Base-by-base conservation (phyloP, 2,888 invertebrate genomes). In the Cerastis rubricosa region DNA sequence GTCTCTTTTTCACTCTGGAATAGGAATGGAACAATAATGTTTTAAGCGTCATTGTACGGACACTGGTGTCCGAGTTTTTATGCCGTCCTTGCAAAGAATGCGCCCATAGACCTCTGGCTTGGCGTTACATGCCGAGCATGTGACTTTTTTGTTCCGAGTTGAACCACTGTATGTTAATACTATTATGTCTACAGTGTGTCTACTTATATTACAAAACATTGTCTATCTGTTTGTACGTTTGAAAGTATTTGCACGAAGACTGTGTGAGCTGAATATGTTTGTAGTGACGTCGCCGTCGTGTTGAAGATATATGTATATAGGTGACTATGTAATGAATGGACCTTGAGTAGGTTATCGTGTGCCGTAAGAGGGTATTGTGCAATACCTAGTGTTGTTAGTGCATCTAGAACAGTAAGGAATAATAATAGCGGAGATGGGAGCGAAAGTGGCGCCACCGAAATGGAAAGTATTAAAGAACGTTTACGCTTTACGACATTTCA, bases 241-340 rank as follows among this genome's bases (percentile, higher is more conserved):
- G 12, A 51, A 64, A 79, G 63, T 74, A 68, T 79, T 79, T 79
- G 67, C 79, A 73, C 73, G 47, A 6, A 45, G 29, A 17, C 43
- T 29, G 7, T 22, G 71, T 67, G 63, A 43, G 63, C 19, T 47
- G 73, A 19, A 67, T 79, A 25, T 45, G 35, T 45, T 22, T 51
- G 63, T 29, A 0, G 7, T 73, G 67, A 74, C 57, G 35, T 59
- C 3, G 49, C 25, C 57, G 35, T 59, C 3, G 49, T 35, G 43
- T 6, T 17, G 1, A 17, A 45, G 59, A 61, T 35, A 54, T 17
- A 54, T 40, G 35, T 35, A 35, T 35, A 49, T 22, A 49, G 40
- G n/a, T 49, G 22, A 1, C 12, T 75, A 19, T 19, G 29, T 64
- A 71, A 63, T 35, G 3, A 19, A 4, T 29, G 7, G 2, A n/a